Conservation (phyloP, 2,797 vertebrate species). For the Coregonus sp. region DNA sequence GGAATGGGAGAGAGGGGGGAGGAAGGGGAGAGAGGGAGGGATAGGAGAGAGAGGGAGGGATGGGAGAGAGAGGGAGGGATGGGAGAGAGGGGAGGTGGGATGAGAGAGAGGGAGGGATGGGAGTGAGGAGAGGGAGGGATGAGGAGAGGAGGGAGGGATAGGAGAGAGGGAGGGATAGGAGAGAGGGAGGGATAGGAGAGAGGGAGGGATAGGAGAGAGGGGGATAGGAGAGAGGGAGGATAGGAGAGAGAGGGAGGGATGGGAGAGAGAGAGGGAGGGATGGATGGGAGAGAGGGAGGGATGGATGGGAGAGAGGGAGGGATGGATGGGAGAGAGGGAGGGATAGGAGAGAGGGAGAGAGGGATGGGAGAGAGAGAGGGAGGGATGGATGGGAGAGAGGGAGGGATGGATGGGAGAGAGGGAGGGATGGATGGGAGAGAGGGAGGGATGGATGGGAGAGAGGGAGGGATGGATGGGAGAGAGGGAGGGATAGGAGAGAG, state of each 20-base stretch:
- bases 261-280: neutral
- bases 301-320: neutral
- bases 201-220: neutral
- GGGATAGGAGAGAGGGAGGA: too few species aligned
- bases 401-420: neutral
- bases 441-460: too few species aligned
- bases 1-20: too few species aligned
- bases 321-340: neutral
- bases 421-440: neutral
- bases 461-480: too few species aligned
- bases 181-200: neutral
- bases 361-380: too few species aligned
- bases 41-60: too few species aligned
- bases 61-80: slow-evolving; percentile 37
- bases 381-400: neutral
- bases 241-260: neutral
- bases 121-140: neutral
- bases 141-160: neutral
- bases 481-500: too few species aligned
- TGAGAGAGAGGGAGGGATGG: neutral
- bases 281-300: too few species aligned
- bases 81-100: neutral
- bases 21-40: neutral
- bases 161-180: slow-evolving; percentile 37
- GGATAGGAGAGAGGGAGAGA: neutral